phyloP scores from a whole-genome alignment of 2,888 invertebrate species.

The Eristalis pertinax region DNA sequence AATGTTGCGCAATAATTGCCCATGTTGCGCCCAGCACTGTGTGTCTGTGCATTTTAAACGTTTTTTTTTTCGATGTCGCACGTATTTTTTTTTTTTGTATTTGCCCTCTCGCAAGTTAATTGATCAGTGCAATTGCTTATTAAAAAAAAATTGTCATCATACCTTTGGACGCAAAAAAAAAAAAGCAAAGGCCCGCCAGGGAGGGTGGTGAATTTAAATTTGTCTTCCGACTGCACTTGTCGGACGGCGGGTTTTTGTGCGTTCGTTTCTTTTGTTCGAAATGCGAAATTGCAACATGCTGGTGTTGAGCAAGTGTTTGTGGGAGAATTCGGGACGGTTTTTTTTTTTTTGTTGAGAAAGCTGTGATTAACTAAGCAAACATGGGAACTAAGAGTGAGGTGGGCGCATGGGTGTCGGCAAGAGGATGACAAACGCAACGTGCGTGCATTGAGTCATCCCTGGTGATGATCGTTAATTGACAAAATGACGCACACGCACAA shows the following conservation, averaged over 20 bases:
- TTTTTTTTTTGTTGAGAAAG: not conserved
- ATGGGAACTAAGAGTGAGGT: no score
- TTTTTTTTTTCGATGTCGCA: not conserved
- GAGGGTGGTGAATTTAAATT: slow-evolving; percentile 13
- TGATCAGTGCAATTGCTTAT: slow-evolving; percentile 49
- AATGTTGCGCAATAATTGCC: slow-evolving; percentile 62
- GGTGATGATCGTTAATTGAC: not conserved
- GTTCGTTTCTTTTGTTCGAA: not conserved
- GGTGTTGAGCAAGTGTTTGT: slow-evolving; percentile 34
- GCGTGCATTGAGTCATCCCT: not conserved
- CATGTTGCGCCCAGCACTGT: slow-evolving; percentile 50
- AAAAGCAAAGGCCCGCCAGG: not conserved
- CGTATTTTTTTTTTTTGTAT: slow-evolving; percentile 6
- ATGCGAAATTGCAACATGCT: slow-evolving; percentile 9
- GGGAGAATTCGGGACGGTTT: slow-evolving; percentile 4
- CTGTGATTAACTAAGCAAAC: not conserved
- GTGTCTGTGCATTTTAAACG: slow-evolving; percentile 58
- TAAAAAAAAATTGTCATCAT: slow-evolving; percentile 59
- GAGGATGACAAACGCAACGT: not conserved
- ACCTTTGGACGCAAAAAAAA: slow-evolving; percentile 20
- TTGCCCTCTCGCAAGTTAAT: slow-evolving; percentile 35
- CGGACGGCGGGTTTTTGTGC: not conserved
- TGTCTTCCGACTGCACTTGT: slow-evolving; percentile 15
- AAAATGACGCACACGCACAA: not conserved
- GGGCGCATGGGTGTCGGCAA: not conserved